Base-by-base conservation (phyloP, 2,888 invertebrate genomes). In the Sphinx pinastri region DNA sequence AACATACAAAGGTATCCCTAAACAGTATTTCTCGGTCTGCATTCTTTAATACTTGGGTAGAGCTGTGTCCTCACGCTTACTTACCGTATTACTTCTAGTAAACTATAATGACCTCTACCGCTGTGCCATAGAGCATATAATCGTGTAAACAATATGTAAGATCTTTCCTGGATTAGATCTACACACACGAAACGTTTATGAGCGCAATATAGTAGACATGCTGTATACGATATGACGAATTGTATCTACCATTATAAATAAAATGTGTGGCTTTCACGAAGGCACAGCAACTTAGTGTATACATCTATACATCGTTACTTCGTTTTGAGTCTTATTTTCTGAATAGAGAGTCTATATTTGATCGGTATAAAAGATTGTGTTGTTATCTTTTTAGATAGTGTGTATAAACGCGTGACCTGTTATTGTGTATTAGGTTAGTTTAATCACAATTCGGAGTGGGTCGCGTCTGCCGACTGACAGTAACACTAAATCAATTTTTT, bases 371-470 rank as follows among this genome's bases (percentile, higher is more conserved):
- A 52, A 38, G 6, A 47, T 19, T 14, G 6, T 45, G 54, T 45
- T 69, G 31, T 55, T 68, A 79, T 83, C 82, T 83, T 87, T 86
- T 80, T 76, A 77, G 82, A 80, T 76, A 71, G 69, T 76, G 74
- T 78, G 90, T 86, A 88, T 89, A 91, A 91, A 87, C 88, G 92
- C 89, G 89, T 92, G 93, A 92, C 92, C 92, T 92, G 93, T 93
- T 93, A 92, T 92, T 93, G 93, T 93, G 92, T 92, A 93, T 93
- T 93, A 91, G 92, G 92, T 90, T 92, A 90, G 88, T 91, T 93
- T 93, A 93, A 93, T 94, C 93, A 94, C 93, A 92, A 93, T 93
- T 93, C 91, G 88, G 93, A 93, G 92, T 92, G 91, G 89, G 90
- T 86, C 85, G 90, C 87, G 88, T 86, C 83, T 85, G 89, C 85